Evolutionary conservation across 53 echinoderm and acorn worm species (phyloP).

Genomic region (Holothuria scabra): DNA sequence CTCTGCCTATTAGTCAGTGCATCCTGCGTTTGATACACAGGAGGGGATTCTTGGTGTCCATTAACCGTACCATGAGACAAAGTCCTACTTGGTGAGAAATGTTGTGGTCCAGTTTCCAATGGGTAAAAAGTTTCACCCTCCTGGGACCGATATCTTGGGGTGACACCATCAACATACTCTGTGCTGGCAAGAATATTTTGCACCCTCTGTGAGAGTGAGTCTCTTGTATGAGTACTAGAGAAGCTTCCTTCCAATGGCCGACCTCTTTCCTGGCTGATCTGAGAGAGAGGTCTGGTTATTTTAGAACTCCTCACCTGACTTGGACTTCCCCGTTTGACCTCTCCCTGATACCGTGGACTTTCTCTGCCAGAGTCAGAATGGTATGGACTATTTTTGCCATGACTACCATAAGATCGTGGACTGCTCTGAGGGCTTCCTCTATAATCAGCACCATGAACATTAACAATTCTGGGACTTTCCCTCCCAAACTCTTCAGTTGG

Average conservation of each 20-base stretch:
- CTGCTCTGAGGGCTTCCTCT: constrained; percentile 20
- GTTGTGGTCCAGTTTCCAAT: no score
- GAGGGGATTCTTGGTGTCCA: no score
- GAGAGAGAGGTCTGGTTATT: background rate
- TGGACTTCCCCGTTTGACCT: constrained; percentile 7
- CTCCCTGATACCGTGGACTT: constrained; percentile 20
- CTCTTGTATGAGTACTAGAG: constrained; percentile 60
- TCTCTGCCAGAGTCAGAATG: constrained; percentile 37
- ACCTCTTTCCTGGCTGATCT: background rate
- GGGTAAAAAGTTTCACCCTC: constrained; percentile 10
- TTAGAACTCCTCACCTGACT: background rate
- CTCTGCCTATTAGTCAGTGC: background rate
- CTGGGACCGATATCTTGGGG: constrained; percentile 38
- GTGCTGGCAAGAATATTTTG: constrained; percentile 79
- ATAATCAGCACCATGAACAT: constrained; percentile 13
- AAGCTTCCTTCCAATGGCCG: constrained; percentile 1
- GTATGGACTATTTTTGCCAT: constrained; percentile 4
- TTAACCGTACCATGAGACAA: no score
- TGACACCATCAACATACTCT: constrained; percentile 58
- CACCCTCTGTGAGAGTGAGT: constrained; percentile 84
- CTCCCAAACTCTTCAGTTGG: background rate
- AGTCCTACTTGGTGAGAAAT: no score
- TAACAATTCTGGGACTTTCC: constrained; percentile 4
- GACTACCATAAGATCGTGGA: constrained; percentile 21
- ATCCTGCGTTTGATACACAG: background rate